These are phyloP conservation scores for Gibbula magus DNA, from an alignment of 2,888 invertebrate genomes.

Conservation along the genomic window DNA sequence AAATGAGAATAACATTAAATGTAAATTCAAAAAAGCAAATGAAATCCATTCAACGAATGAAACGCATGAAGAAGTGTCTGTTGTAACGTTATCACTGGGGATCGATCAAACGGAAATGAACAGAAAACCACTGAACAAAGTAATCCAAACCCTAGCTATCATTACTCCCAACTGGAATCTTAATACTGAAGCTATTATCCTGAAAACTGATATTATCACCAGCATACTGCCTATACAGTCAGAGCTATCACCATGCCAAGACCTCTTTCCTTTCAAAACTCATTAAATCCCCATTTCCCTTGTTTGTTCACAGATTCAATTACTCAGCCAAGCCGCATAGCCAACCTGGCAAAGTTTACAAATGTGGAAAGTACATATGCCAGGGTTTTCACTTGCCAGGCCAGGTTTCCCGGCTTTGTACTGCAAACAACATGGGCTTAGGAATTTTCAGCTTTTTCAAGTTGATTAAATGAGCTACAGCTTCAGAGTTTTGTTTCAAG, in stretches of 20 bases:
- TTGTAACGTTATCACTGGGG: too few relatives aligned
- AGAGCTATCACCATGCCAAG: constrained; percentile 6
- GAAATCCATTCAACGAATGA: too few relatives aligned
- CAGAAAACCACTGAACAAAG: neutral
- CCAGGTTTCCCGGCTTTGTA: neutral
- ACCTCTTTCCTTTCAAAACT: constrained; percentile 22
- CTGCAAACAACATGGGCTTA: neutral
- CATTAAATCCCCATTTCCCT: constrained; percentile 20
- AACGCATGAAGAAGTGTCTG: too few relatives aligned
- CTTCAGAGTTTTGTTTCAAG: too few relatives aligned
- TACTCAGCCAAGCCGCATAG: neutral
- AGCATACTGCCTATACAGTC: neutral
- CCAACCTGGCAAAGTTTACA: constrained; percentile 20
- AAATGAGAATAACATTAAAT: too few relatives aligned
- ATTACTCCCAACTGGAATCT: neutral
- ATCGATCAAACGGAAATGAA: neutral
- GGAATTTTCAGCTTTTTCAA: neutral
- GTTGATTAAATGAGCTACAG: too few relatives aligned
- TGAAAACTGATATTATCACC: constrained; percentile 2
- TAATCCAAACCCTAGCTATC: neutral
- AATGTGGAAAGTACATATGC: constrained; percentile 16
- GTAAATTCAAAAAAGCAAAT: too few relatives aligned
- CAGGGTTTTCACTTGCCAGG: neutral
- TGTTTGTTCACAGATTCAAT: constrained; percentile 19
- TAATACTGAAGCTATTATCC: constrained; percentile 19